Percentiles rank a stretch among this genome's conserved stretches.
phyloP scores from a whole-genome alignment of 2,113 vertebrate species.

The Promerops cafer region DNA sequence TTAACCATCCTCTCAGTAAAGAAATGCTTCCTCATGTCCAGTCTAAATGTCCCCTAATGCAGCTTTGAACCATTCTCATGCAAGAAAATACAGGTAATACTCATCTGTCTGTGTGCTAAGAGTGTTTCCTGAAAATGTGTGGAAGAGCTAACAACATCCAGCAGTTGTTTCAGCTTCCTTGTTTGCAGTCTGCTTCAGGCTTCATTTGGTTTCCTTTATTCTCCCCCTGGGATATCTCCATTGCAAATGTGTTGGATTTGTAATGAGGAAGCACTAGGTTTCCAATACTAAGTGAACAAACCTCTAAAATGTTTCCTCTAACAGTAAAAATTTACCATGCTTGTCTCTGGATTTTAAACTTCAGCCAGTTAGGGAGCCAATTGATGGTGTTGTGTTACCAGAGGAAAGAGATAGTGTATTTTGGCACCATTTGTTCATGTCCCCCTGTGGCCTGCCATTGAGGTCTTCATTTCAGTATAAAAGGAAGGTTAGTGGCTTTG shows the following conservation, averaged over 20 bases:
- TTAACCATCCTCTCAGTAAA: neutral
- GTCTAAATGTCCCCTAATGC: neutral
- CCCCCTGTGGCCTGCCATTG: neutral
- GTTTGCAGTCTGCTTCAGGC: neutral
- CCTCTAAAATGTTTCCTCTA: neutral
- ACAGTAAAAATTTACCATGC: neutral
- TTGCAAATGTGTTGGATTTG: neutral
- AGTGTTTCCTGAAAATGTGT: neutral
- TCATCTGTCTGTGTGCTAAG: neutral
- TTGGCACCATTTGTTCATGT: neutral
- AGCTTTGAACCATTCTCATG: neutral
- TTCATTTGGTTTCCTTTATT: neutral
- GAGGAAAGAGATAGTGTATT: neutral
- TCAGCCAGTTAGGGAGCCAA: neutral
- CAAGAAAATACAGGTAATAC: neutral
- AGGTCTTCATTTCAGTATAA: neutral
- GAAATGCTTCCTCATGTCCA: neutral
- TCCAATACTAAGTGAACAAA: neutral
- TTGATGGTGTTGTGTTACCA: neutral
- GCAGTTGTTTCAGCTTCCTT: neutral
- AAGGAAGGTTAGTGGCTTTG: neutral
- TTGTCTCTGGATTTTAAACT: neutral
- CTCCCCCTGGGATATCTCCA: neutral
- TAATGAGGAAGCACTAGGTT: neutral
- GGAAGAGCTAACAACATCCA: neutral